Base-by-base conservation (phyloP, 2,888 invertebrate species). In the Helleia helle region DNA sequence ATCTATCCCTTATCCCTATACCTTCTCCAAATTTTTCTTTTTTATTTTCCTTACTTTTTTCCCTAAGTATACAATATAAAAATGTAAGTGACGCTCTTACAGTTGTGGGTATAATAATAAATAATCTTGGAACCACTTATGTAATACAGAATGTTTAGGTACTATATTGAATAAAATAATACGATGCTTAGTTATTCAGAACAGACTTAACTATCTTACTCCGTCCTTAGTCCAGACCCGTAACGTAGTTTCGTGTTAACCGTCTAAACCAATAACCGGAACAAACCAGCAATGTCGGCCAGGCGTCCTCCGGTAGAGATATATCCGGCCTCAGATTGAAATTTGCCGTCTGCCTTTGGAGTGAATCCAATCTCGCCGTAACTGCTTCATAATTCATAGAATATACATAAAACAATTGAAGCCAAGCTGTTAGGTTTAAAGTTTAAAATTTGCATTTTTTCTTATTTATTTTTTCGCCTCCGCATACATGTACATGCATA, bases 271-370 rank as follows among this genome's bases (percentile, higher is more conserved):
- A 48, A 46, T 48, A 46, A 48, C 46, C 43, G 46, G 42, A 36
- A 39, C 39, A 40, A 40, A 42, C 47, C 40, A 38, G 42, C 42
- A 34, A 41, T 36, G 36, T 24, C 36, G 36, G 36, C 36, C 39
- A 17, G 37, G 37, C 9, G 17, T 31, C 13, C 42, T 7, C 43
- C 48, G 43, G 48, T 44, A 47, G 47, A 39, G 38, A 34, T 44
- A 46, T 46, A 43, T 46, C 43, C 46, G 43, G 48, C 30, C n/a
- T 41, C 43, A 40, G 43, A 46, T 48, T 44, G 43, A 46, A 42
- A 42, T 39, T 40, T 30, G 31, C 27, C 30, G 39, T 29, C 41
- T 36, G 25, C 36, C 36, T 36, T 36, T 36, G 12, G 36, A 36
- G 22, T 22, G 36, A 36, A 36, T 24, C 36, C 25, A 36, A 36